Base-by-base conservation (phyloP, 2,888 invertebrate species). In the Acrocyrtus sp. region DNA sequence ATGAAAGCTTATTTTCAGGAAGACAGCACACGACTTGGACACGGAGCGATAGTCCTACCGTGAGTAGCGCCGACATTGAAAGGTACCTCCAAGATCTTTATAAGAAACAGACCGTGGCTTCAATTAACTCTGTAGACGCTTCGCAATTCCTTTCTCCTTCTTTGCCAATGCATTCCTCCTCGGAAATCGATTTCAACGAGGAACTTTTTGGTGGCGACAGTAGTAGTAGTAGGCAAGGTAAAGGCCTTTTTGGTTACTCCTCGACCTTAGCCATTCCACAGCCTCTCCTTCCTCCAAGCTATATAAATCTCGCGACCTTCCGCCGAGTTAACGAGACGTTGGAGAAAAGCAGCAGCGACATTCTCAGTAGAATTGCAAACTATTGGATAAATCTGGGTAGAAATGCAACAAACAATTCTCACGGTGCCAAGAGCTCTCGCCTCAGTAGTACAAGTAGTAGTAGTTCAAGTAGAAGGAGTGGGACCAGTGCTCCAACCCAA, bases 1-100 rank as follows among this genome's bases (percentile, higher is more conserved):
- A 61, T 12, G 68, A 61, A 3, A n/a, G n/a, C n/a, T 19, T 22
- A 12, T 29, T 50, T 15, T 48, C 56, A n/a, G 69, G 51, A 21
- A 50, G 63, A 15, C 65, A 72, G 54, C 65, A 72, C 65, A 72
- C 60, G 48, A 72, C 72, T 22, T 65, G 72, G n/a, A n/a, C n/a
- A n/a, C n/a, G n/a, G 65, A 72, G 72, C 41, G 72, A 72, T 39
- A 56, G 54, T 24, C 19, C 47, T 2, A 3, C 15, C 51, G 63
- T 56, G 27, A 58, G 63, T 63, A 26, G 19, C 21, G 21, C 63
- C 57, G 70, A 70, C 70, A 47, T 48, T 54, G 65, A 72, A 50
- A 72, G 72, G 72, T 72, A 72, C 65, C 54, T 60, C 45, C 54
- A 69, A 53, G 72, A 72, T 65, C 72, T 72, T 53, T 65, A 45